Evolutionary conservation across 2,113 vertebrate genomes (phyloP).

Genomic region (Electrona antarctica): DNA sequence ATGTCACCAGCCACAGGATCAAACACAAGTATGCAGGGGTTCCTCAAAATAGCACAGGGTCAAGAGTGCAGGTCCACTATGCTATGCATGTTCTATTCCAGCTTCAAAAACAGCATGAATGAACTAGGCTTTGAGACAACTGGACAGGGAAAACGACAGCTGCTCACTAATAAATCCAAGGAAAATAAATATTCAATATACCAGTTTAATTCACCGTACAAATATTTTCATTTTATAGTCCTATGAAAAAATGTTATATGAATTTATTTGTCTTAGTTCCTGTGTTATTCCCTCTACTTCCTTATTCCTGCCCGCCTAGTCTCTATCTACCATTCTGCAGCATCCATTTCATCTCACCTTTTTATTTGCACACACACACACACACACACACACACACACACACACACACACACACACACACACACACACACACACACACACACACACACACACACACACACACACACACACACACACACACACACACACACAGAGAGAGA

Average conservation of each 20-base stretch:
- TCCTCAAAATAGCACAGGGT: conserved; percentile 67
- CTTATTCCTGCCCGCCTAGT: not conserved
- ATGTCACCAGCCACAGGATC: conserved; percentile 64
- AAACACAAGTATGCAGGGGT: conserved; percentile 43
- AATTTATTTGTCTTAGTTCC: not conserved
- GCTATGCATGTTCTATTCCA: conserved; percentile 57
- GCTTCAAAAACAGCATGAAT: conserved; percentile 34
- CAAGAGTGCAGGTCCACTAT: conserved; percentile 55
- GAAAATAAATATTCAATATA: conserved; percentile 18
- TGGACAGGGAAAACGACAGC: conserved; percentile 44
- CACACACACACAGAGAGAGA: not conserved
- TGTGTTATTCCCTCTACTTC: not conserved
- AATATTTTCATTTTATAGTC: not conserved
- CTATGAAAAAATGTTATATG: not conserved
- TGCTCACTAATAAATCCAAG: conserved; percentile 28
- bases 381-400: no score
- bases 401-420: no score
- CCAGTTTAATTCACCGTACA: conserved; percentile 10
- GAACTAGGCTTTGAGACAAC: conserved; percentile 12
- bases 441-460: no score
- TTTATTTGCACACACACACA: not conserved
- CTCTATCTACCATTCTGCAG: not conserved
- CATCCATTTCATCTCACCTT: not conserved
- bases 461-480: no score
- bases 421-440: no score